These are phyloP conservation scores for Nicator chloris DNA, from an alignment of 2,113 vertebrate genomes.

Conservation along the genomic window DNA sequence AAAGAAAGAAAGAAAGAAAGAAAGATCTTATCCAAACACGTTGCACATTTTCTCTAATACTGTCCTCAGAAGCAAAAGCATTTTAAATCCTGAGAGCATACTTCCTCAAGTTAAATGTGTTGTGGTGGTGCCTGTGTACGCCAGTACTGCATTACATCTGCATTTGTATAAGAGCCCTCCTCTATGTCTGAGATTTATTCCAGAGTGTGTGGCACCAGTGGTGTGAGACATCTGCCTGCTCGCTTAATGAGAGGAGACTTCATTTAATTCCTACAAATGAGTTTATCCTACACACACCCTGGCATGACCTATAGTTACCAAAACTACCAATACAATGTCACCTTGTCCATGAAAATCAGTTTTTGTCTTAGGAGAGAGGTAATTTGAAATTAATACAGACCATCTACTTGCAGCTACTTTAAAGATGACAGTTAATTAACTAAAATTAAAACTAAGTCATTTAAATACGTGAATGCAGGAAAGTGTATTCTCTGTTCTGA, in stretches of 20 bases:
- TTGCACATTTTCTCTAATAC: neutral
- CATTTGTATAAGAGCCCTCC: conserved; percentile 27
- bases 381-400: neutral
- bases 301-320: neutral
- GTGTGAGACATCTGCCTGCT: neutral
- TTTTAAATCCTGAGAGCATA: neutral
- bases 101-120: neutral
- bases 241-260: neutral
- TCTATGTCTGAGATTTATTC: neutral
- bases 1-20: neutral
- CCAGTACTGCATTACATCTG: conserved; percentile 38
- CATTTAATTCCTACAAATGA: neutral
- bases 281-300: neutral
- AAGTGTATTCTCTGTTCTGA: neutral
- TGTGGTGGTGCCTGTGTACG: neutral
- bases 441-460: conserved; percentile 7
- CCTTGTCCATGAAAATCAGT: neutral
- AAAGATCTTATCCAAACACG: neutral
- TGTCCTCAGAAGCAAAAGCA: neutral
- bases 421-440: conserved; percentile 16
- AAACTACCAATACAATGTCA: neutral
- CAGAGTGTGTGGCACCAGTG: neutral
- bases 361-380: neutral
- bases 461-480: neutral
- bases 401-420: neutral